phyloP scores from a whole-genome alignment of 1,140 invertebrate genomes.

The Ctenoplectra terminalis region DNA sequence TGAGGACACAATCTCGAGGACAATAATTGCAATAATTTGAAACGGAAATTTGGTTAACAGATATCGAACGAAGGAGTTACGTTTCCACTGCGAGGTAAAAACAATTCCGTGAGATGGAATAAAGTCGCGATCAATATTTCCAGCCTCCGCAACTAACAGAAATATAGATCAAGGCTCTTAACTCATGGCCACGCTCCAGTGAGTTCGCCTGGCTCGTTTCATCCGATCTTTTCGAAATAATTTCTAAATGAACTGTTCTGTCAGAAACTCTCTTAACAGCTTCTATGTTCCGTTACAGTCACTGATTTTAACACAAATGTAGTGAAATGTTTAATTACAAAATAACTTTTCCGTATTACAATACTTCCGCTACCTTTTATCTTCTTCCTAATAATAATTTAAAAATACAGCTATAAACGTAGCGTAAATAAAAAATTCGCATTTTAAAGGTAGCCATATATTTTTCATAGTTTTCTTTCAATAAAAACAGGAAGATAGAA shows the following conservation, averaged over 20 bases:
- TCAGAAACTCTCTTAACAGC: no score
- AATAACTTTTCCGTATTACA: neutral
- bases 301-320: no score
- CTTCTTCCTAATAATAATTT: no score
- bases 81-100: neutral
- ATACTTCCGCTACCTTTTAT: no score
- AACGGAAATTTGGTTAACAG: neutral
- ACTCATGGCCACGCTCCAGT: neutral
- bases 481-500: no score
- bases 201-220: no score
- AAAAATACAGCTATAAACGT: no score
- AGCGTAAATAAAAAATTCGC: no score
- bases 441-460: no score
- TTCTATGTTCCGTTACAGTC: no score
- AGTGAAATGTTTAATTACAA: neutral
- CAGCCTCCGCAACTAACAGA: conserved; percentile 3
- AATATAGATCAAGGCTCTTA: conserved; percentile 34
- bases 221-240: neutral
- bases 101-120: conserved; percentile 11
- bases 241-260: neutral
- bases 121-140: conserved; percentile 49
- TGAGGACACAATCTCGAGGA: neutral
- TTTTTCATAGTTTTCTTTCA: no score
- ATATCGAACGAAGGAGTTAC: neutral
- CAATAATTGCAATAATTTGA: neutral